These are phyloP conservation scores for Amblyteles armatorius DNA, from an alignment of 2,888 invertebrate genomes.

Conservation along the genomic window DNA sequence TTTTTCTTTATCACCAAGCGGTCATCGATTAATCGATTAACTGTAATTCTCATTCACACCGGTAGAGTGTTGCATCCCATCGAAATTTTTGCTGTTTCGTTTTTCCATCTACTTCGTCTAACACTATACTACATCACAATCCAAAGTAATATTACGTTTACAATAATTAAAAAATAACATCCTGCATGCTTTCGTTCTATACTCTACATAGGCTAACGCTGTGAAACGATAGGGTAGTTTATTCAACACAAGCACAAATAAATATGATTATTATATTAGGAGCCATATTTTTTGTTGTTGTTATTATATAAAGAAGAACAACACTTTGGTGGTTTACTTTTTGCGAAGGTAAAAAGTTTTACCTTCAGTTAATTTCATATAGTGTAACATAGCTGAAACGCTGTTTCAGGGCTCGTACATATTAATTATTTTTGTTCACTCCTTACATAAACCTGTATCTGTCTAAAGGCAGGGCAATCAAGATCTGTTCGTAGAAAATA, in stretches of 20 bases:
- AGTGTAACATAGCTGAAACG: conserved; percentile 43
- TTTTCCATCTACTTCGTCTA: conserved; percentile 59
- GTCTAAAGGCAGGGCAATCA: conserved; percentile 43
- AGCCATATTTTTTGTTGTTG: conserved; percentile 70
- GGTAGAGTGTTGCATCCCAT: conserved; percentile 42
- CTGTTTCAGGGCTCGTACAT: conserved; percentile 25
- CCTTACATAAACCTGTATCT: background rate
- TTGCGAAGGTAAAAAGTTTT: conserved; percentile 49
- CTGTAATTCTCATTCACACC: conserved; percentile 47
- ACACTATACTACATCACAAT: conserved; percentile 74
- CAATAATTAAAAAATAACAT: conserved; percentile 67
- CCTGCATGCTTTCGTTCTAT: conserved; percentile 57
- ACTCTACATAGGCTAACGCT: conserved; percentile 32
- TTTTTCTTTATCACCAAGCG: conserved; percentile 39
- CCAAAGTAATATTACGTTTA: conserved; percentile 70
- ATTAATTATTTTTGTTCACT: conserved; percentile 10
- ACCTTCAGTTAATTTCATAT: conserved; percentile 41
- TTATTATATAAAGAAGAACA: conserved; percentile 67
- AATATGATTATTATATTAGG: conserved; percentile 76
- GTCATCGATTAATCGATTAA: conserved; percentile 39
- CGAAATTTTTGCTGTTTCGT: conserved; percentile 30
- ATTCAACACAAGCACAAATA: conserved; percentile 73
- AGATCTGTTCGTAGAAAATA: conserved; percentile 62
- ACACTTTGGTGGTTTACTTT: conserved; percentile 76
- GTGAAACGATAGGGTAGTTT: conserved; percentile 53